These are phyloP conservation scores for Rhopalosiphum nymphaeae DNA, from an alignment of 2,888 invertebrate genomes.

Conservation along the genomic window DNA sequence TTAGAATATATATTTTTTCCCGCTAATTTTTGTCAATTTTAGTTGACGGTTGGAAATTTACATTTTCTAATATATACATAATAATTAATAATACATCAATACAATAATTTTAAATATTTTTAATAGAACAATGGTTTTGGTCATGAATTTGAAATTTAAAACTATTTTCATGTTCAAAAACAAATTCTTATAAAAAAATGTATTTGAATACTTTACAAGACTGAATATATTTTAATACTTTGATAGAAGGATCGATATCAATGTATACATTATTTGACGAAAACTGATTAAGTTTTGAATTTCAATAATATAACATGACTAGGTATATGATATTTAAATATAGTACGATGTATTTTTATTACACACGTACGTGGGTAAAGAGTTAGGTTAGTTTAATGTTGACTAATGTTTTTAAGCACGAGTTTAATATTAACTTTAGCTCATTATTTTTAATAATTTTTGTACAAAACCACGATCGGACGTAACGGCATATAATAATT, in stretches of 20 bases:
- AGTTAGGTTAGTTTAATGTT: too few relatives aligned
- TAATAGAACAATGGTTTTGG: too few relatives aligned
- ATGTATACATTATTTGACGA: not conserved
- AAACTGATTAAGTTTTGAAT: not conserved
- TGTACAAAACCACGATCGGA: not conserved
- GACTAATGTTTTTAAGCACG: not conserved
- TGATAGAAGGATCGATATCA: not conserved
- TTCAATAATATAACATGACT: not conserved
- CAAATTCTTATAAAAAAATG: too few relatives aligned
- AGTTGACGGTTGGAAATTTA: too few relatives aligned
- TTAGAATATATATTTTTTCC: too few relatives aligned
- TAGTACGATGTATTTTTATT: not conserved
- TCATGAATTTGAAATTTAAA: too few relatives aligned
- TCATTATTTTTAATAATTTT: constrained; percentile 36
- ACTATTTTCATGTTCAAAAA: too few relatives aligned
- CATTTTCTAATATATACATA: too few relatives aligned
- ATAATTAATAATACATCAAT: too few relatives aligned
- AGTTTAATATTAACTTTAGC: constrained; percentile 11
- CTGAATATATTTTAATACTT: not conserved
- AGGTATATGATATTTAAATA: not conserved
- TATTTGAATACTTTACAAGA: too few relatives aligned
- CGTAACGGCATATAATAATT: constrained; percentile 34
- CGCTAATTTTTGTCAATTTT: too few relatives aligned
- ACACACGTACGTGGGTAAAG: not conserved
- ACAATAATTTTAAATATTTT: too few relatives aligned